Percentiles rank a stretch among this genome's conserved stretches.
phyloP scores from a whole-genome alignment of 2,797 vertebrate species.

The Champsocephalus gunnari region DNA sequence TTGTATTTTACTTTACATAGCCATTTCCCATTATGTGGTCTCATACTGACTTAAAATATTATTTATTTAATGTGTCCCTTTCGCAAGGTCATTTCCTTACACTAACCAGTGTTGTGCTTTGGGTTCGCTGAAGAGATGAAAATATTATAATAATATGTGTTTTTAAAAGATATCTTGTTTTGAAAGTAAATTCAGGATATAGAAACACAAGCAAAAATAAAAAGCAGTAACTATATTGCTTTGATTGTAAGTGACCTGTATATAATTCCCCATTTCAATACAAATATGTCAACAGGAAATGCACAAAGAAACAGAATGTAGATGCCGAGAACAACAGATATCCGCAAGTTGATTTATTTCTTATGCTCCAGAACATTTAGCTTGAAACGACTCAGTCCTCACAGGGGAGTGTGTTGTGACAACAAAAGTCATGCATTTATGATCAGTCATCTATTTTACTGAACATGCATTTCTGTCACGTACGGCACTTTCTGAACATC shows the following conservation, averaged over 20 bases:
- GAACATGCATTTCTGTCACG: constrained; percentile 18
- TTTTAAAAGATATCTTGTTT: constrained; percentile 1
- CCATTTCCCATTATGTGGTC: constrained; percentile 6
- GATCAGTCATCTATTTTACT: constrained; percentile 33
- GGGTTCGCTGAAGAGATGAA: constrained; percentile 6
- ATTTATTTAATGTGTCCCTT: constrained; percentile 24
- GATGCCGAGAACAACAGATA: constrained; percentile 18
- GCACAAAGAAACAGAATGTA: constrained; percentile 15
- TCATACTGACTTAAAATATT: constrained; percentile 9
- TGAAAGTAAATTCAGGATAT: constrained; percentile 8
- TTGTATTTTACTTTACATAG: not conserved
- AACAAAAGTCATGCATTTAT: constrained; percentile 30
- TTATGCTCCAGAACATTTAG: constrained; percentile 15
- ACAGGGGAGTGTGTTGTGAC: constrained; percentile 14
- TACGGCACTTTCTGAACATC: constrained; percentile 25
- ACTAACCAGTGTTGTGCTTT: constrained; percentile 1
- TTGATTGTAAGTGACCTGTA: constrained; percentile 1
- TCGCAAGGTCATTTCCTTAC: constrained; percentile 27
- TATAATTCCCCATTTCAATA: not conserved
- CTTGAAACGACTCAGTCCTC: constrained; percentile 39
- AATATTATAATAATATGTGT: too few relatives aligned
- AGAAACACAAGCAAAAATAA: constrained; percentile 18
- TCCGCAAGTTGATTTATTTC: not conserved
- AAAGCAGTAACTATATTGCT: constrained; percentile 5
- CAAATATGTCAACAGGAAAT: not conserved